A percentile compares a stretch with the other conserved stretches of the same genome.
These are phyloP conservation scores for Philereme vetulata DNA, from an alignment of 2,888 invertebrate genomes.

Conservation along the genomic window DNA sequence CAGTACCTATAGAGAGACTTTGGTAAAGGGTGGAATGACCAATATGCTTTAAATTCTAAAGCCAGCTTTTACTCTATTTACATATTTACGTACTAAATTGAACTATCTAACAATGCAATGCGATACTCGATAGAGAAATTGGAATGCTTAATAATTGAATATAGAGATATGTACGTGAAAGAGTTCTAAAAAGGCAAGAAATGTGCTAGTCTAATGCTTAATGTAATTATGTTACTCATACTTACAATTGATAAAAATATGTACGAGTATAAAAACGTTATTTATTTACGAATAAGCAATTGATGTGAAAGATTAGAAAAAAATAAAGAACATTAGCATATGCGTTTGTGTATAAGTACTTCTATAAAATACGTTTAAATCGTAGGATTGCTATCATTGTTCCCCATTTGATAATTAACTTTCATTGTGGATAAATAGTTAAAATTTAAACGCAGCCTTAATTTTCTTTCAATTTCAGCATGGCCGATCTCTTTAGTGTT, in stretches of 20 bases:
- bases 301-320: background rate
- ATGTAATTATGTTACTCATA: background rate
- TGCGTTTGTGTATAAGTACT: too few relatives aligned
- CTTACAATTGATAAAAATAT: background rate
- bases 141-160: conserved; percentile 76
- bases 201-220: conserved; percentile 42
- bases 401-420: conserved; percentile 67
- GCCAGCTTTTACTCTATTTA: conserved; percentile 3
- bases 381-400: conserved; percentile 62
- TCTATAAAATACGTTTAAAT: conserved; percentile 26
- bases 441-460: conserved; percentile 40
- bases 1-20: conserved; percentile 7
- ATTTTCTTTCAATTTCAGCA: conserved; percentile 41
- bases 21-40: conserved; percentile 10
- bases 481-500: conserved; percentile 47
- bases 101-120: conserved; percentile 41
- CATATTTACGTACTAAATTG: conserved; percentile 14
- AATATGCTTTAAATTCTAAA: conserved; percentile 9
- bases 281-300: conserved; percentile 32
- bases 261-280: background rate
- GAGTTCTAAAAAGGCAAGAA: conserved; percentile 60
- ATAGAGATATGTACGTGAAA: conserved; percentile 69
- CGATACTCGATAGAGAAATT: conserved; percentile 52
- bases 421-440: conserved; percentile 42
- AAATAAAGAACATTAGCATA: too few relatives aligned